These are phyloP conservation scores for Allygus modestus DNA, from an alignment of 2,888 invertebrate species.

Conservation along the genomic window DNA sequence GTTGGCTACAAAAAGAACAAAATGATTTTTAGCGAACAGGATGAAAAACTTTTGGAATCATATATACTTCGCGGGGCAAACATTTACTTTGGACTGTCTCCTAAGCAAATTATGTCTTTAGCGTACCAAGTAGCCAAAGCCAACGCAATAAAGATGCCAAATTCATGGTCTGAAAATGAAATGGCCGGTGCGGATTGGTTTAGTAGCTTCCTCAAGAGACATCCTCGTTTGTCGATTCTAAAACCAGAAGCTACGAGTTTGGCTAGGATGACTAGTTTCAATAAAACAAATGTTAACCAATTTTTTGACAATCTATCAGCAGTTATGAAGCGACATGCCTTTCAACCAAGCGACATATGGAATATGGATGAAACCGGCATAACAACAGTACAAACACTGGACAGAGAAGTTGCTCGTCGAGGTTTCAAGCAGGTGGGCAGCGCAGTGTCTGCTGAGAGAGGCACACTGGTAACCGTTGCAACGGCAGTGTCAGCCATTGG, in stretches of 20 bases:
- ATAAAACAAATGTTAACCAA: slow-evolving; percentile 49
- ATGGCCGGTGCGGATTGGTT: slow-evolving; percentile 5
- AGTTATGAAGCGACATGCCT: slow-evolving; percentile 61
- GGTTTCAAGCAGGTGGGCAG: neutral
- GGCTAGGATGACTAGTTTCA: slow-evolving; percentile 10
- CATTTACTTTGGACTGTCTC: no score
- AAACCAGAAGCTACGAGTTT: neutral
- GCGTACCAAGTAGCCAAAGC: no score
- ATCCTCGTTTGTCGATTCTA: neutral
- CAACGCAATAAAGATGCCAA: neutral
- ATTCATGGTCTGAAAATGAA: neutral
- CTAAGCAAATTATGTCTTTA: no score
- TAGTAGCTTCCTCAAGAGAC: neutral
- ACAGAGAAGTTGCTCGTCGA: slow-evolving; percentile 62
- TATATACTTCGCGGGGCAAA: no score
- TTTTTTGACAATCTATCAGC: slow-evolving; percentile 63
- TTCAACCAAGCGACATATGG: slow-evolving; percentile 65
- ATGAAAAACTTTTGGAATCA: no score
- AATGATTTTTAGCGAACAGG: no score
- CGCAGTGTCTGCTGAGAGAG: neutral
- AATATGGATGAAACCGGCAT: slow-evolving; percentile 68
- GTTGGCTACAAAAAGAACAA: no score
- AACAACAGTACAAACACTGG: slow-evolving; percentile 65
- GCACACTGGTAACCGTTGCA: neutral
- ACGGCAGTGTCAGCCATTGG: neutral